Evolutionary conservation across 1,140 invertebrate species (phyloP).

Genomic region (Pogonomyrmex barbatus): DNA sequence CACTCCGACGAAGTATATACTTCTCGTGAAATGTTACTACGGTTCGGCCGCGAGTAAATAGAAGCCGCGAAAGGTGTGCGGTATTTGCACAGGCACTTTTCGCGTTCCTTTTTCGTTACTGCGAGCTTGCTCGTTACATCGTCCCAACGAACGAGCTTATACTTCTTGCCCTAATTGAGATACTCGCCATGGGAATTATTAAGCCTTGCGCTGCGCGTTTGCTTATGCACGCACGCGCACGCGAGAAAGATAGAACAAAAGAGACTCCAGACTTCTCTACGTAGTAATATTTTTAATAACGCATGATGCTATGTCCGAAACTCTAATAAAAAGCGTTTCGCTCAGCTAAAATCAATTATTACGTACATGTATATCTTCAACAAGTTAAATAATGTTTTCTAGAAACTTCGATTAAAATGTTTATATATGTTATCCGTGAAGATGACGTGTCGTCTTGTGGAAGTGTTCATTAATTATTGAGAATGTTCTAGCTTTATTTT

Average conservation of each 20-base stretch:
- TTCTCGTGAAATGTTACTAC: slow-evolving; percentile 45
- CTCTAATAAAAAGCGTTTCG: neutral
- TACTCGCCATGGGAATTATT: neutral
- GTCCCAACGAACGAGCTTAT: neutral
- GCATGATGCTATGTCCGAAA: neutral
- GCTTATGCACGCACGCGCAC: neutral
- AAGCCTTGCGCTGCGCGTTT: slow-evolving; percentile 11
- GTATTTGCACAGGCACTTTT: slow-evolving; percentile 59
- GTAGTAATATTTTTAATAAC: slow-evolving; percentile 11
- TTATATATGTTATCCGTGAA: neutral
- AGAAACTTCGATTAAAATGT: neutral
- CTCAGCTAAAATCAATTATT: neutral
- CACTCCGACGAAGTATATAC: slow-evolving; percentile 42
- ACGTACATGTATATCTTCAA: neutral
- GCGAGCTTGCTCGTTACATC: slow-evolving; percentile 21
- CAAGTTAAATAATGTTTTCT: neutral
- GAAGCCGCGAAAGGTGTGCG: slow-evolving; percentile 42
- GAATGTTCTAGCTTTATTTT: too few relatives aligned
- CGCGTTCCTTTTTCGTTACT: neutral
- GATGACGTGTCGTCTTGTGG: neutral
- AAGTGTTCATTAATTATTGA: too few relatives aligned
- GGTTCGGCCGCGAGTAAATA: slow-evolving; percentile 55
- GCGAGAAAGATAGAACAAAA: neutral
- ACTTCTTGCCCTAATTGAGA: slow-evolving; percentile 24
- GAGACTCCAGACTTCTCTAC: neutral